Conservation (phyloP, 2,888 invertebrate species). For the Drosophila koepferae region DNA sequence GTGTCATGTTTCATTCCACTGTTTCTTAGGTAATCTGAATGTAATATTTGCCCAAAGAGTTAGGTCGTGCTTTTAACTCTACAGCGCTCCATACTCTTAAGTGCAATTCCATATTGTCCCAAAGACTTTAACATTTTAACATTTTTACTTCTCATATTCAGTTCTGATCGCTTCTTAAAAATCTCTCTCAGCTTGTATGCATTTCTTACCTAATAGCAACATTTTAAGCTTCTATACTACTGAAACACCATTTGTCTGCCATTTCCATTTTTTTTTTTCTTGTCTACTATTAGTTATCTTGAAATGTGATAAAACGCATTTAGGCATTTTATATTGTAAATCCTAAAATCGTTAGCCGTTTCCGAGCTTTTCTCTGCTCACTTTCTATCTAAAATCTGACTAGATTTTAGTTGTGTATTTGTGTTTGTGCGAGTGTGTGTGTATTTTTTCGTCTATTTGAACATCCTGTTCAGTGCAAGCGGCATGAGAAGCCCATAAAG, state of each 20-base stretch:
- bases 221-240: not conserved
- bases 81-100: not conserved
- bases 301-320: not conserved
- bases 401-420: not conserved
- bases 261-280: not conserved
- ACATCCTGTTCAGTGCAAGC: slow-evolving; percentile 20
- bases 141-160: no score
- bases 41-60: no score
- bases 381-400: slow-evolving; percentile 6
- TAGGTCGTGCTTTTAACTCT: no score
- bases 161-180: not conserved
- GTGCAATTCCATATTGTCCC: not conserved
- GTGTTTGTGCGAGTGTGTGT: no score
- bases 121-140: no score
- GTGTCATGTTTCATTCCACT: not conserved
- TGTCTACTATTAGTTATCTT: not conserved
- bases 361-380: not conserved
- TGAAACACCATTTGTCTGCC: not conserved
- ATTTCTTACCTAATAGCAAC: not conserved
- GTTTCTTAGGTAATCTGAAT: not conserved
- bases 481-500: slow-evolving; percentile 23
- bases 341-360: slow-evolving; percentile 8
- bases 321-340: slow-evolving; percentile 1
- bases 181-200: not conserved
- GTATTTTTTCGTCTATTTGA: not conserved